Base-by-base conservation (phyloP, 1,140 invertebrate genomes). In the Drosophila watanabei region DNA sequence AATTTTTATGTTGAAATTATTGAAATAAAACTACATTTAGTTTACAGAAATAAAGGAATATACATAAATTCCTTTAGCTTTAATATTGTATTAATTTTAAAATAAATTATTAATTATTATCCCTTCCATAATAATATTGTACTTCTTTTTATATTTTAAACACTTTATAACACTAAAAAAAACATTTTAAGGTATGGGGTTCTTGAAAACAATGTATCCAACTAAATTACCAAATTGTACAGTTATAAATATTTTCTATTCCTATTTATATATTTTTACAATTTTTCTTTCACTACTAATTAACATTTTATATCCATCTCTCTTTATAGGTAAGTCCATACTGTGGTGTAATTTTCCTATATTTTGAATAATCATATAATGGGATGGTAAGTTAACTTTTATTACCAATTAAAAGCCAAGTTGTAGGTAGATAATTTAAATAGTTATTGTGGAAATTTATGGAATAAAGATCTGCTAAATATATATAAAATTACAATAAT, bases 281-380 rank as follows among this genome's bases (percentile, higher is more conserved):
- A 20, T 13, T 5, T 35, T 16, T 33, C 14, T 24, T 39, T 9
- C 20, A 3, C 20, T 20, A 35, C 48, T 68, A 52, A 68, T 66
- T 45, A 37, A n/a, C n/a, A 0, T 33, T 8, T 35, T 35, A 2
- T 70, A 8, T 9, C 41, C 41, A 32, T 54, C 16, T 76, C 18
- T 87, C 43, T 51, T 87, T 87, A n/a, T 30, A 87, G 84, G 84
- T 87, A 82, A 87, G 84, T 87, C 39, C 7, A 68, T 39, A 11
- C 2, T 58, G 14, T n/a, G n/a, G n/a, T 41, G 37, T 13, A 11
- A n/a, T 37, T 43, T 45, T 43, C 9, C 13, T 10, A 13, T 6
- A 24, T 9, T 58, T 4, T 32, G 30, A 33, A 52, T 69, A 24
- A 66, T 32, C 32, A 18, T 14, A 18, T 14, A 39, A 32, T 20